These are phyloP conservation scores for Emesis furor DNA, from an alignment of 2,888 invertebrate genomes.

Conservation along the genomic window DNA sequence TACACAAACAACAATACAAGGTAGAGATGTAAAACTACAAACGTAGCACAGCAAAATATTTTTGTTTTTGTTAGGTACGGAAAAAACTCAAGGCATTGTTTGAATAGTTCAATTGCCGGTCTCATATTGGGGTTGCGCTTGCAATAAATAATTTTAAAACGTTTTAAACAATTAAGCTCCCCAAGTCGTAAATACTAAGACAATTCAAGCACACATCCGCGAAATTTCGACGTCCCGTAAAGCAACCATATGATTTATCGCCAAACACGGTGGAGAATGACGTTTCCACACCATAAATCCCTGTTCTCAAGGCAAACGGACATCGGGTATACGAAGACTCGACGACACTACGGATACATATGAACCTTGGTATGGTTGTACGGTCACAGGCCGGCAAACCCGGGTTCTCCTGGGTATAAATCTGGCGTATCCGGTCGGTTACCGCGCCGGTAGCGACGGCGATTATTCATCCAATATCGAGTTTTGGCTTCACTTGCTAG, in stretches of 20 bases:
- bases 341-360: slow-evolving; percentile 85
- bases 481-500: slow-evolving; percentile 91
- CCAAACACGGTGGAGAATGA: slow-evolving; percentile 87
- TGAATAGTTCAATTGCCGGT: not conserved
- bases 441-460: slow-evolving; percentile 91
- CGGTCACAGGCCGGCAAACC: slow-evolving; percentile 78
- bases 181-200: slow-evolving; percentile 78
- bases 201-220: slow-evolving; percentile 80
- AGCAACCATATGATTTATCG: slow-evolving; percentile 90
- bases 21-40: not conserved
- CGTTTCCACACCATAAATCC: slow-evolving; percentile 91
- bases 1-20: too few species aligned
- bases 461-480: slow-evolving; percentile 92
- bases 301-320: slow-evolving; percentile 87
- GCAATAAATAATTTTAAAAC: slow-evolving; percentile 28
- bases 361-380: slow-evolving; percentile 71
- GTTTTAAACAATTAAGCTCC: slow-evolving; percentile 59
- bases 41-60: too few species aligned
- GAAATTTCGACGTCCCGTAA: slow-evolving; percentile 85
- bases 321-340: slow-evolving; percentile 87
- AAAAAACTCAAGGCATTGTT: not conserved
- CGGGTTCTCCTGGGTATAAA: slow-evolving; percentile 82
- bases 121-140: not conserved
- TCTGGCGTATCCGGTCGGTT: slow-evolving; percentile 89
- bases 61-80: too few species aligned